These are phyloP conservation scores for Pseudorasbora parva DNA, from an alignment of 2,113 vertebrate genomes.

Conservation along the genomic window DNA sequence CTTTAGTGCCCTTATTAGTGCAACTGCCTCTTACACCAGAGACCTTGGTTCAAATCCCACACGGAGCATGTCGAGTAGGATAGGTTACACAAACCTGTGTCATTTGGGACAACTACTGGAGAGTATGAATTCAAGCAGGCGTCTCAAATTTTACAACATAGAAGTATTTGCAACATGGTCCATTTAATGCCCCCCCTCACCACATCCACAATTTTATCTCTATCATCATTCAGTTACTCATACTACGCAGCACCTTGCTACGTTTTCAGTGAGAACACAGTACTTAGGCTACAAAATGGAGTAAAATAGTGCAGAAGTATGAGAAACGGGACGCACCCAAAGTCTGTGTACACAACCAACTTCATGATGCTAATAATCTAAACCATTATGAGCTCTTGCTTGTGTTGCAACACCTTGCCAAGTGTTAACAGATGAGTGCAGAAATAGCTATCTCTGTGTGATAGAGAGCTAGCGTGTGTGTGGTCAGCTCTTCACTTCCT, in stretches of 20 bases:
- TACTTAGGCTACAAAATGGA: not conserved
- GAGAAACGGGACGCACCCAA: not conserved
- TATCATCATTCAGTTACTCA: not conserved
- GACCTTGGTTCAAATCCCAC: too few species aligned
- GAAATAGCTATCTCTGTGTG: conserved; percentile 64
- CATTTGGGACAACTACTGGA: too few species aligned
- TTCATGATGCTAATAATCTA: conserved; percentile 31
- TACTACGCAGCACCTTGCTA: not conserved
- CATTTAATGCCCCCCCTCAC: too few species aligned
- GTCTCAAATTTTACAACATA: too few species aligned
- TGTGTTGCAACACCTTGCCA: conserved; percentile 54
- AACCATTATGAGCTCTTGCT: conserved; percentile 21
- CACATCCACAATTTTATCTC: not conserved
- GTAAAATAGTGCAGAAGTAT: not conserved
- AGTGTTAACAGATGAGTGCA: conserved; percentile 57
- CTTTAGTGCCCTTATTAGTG: too few species aligned
- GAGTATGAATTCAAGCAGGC: too few species aligned
- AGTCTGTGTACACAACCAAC: not conserved
- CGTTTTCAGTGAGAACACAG: not conserved
- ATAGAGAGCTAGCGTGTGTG: conserved; percentile 45
- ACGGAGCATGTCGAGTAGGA: too few species aligned
- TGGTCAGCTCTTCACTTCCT: conserved; percentile 66
- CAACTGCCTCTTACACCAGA: too few species aligned
- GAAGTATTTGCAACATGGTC: too few species aligned
- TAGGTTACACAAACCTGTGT: too few species aligned